Conservation (phyloP, 2,113 vertebrate genomes). For the Aphyosemion australe region DNA sequence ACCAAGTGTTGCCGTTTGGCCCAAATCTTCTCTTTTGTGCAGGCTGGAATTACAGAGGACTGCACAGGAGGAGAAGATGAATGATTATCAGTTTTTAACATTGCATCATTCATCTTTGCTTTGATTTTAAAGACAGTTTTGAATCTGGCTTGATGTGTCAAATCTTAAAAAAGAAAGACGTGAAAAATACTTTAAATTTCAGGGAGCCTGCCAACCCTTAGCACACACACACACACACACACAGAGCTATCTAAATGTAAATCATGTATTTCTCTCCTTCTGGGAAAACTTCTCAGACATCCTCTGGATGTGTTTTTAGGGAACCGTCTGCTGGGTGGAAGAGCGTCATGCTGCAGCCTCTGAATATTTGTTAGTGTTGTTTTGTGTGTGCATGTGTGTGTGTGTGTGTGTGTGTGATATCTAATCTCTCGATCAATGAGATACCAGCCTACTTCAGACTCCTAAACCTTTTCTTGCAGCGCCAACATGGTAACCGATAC, state of each 20-base stretch:
- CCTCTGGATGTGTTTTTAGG: conserved; percentile 49
- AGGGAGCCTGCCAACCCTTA: conserved; percentile 16
- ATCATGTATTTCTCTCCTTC: conserved; percentile 49
- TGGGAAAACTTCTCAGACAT: conserved; percentile 49
- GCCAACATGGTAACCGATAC: conserved; percentile 23
- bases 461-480: conserved; percentile 32
- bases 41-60: conserved; percentile 2
- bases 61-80: conserved; percentile 4
- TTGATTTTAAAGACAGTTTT: not conserved
- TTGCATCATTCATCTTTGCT: not conserved
- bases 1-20: conserved; percentile 45
- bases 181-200: conserved; percentile 23
- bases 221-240: conserved; percentile 26
- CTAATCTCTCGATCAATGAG: conserved; percentile 60
- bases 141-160: not conserved
- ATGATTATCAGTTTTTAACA: not conserved
- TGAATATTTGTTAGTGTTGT: conserved; percentile 15
- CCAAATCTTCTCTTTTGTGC: conserved; percentile 20
- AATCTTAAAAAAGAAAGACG: conserved; percentile 9
- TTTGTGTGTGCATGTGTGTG: not conserved
- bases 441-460: conserved; percentile 38
- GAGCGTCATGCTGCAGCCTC: conserved; percentile 27
- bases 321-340: conserved; percentile 46
- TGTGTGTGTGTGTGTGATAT: not conserved
- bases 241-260: conserved; percentile 75